A percentile compares a stretch with the other conserved stretches of the same genome.
phyloP scores from a whole-genome alignment of 2,888 invertebrate genomes.

The Cataglyphis albicans region DNA sequence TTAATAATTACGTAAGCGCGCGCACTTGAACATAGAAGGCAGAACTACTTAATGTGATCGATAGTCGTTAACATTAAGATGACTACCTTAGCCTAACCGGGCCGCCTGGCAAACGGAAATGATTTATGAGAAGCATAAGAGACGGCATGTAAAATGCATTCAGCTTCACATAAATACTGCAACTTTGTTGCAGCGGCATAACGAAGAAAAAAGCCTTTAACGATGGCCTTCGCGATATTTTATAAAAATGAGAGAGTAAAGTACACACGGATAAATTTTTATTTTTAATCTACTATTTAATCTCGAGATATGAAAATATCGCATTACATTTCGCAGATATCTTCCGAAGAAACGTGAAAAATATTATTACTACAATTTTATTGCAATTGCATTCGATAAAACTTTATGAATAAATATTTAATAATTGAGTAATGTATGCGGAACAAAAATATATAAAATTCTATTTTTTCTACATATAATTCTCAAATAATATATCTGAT shows the following conservation, averaged over 20 bases:
- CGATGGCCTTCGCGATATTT: slow-evolving; percentile 37
- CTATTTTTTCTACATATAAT: neutral
- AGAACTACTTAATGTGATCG: slow-evolving; percentile 64
- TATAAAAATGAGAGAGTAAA: slow-evolving; percentile 16
- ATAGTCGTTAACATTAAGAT: slow-evolving; percentile 68
- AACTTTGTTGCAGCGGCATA: slow-evolving; percentile 33
- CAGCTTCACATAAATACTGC: slow-evolving; percentile 43
- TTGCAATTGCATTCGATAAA: neutral
- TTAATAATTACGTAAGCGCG: slow-evolving; percentile 62
- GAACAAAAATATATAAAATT: neutral
- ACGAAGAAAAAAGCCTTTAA: slow-evolving; percentile 45
- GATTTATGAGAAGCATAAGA: slow-evolving; percentile 63
- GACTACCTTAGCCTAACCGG: slow-evolving; percentile 55
- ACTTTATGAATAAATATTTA: neutral
- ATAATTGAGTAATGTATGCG: neutral
- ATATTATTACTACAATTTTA: slow-evolving; percentile 20
- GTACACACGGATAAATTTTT: slow-evolving; percentile 35
- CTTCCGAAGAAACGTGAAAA: neutral
- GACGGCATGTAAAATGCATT: slow-evolving; percentile 47
- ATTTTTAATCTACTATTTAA: slow-evolving; percentile 45
- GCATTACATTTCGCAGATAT: neutral
- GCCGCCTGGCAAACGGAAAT: slow-evolving; percentile 58
- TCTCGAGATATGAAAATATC: slow-evolving; percentile 22
- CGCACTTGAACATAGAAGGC: slow-evolving; percentile 25
- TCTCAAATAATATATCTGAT: neutral